phyloP scores from a whole-genome alignment of 2,797 vertebrate species.

The Pitangus sulphuratus region DNA sequence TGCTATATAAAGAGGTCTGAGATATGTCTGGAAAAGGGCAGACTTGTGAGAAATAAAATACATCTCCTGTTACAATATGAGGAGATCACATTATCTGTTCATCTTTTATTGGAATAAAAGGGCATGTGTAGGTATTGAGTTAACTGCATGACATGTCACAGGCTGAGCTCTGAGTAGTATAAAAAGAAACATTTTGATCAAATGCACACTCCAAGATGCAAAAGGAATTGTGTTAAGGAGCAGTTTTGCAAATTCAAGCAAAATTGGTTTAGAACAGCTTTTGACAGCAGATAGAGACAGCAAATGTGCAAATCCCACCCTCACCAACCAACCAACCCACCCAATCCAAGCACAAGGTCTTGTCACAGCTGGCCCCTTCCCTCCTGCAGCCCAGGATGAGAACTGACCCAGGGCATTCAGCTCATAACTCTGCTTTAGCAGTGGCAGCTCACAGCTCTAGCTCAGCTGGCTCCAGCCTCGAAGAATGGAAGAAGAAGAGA shows the following conservation, averaged over 20 bases:
- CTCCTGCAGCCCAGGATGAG: not conserved
- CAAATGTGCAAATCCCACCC: not conserved
- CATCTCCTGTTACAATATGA: not conserved
- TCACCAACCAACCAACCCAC: not conserved
- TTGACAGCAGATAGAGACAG: not conserved
- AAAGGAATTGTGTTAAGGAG: not conserved
- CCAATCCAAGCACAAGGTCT: not conserved
- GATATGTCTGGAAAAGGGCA: not conserved
- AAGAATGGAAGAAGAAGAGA: not conserved
- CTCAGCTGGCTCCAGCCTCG: not conserved
- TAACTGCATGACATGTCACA: not conserved
- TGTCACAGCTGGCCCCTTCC: not conserved
- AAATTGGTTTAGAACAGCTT: not conserved
- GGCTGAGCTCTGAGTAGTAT: not conserved
- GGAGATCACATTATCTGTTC: not conserved
- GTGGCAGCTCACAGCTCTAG: not conserved
- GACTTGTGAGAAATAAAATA: not conserved
- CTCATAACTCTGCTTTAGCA: not conserved
- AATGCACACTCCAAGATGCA: not conserved
- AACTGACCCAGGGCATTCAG: not conserved
- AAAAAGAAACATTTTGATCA: not conserved
- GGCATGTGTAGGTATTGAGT: conserved; percentile 16
- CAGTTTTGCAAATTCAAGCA: not conserved
- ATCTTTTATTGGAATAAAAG: conserved; percentile 2
- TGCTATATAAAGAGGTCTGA: conserved; percentile 1